A percentile compares a stretch with the other conserved stretches of the same genome.
These are phyloP conservation scores for Tenebrio molitor DNA, from an alignment of 1,140 invertebrate genomes.

Conservation along the genomic window DNA sequence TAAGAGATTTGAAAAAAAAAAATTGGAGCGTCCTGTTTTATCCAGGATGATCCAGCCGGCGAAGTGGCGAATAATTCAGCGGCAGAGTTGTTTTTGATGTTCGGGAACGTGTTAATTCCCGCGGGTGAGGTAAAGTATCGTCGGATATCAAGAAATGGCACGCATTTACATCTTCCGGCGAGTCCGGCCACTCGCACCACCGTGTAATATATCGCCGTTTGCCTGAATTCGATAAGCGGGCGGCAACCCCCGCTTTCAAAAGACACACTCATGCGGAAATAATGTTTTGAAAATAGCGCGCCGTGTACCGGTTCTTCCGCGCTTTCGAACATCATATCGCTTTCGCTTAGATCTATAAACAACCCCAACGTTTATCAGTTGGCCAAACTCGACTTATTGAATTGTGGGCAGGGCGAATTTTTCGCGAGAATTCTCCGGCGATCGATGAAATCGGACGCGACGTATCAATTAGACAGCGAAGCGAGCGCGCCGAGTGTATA, in stretches of 20 bases:
- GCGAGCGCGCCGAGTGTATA: no score
- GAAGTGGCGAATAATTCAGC: constrained; percentile 8
- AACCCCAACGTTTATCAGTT: constrained; percentile 40
- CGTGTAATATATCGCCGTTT: constrained; percentile 48
- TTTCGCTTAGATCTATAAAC: constrained; percentile 40
- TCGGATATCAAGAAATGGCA: not conserved
- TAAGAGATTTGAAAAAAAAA: no score
- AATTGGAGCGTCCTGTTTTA: no score
- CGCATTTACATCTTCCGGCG: constrained; percentile 28
- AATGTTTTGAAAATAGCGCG: constrained; percentile 58
- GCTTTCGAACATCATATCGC: constrained; percentile 46
- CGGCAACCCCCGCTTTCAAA: constrained; percentile 53
- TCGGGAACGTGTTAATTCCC: constrained; percentile 11
- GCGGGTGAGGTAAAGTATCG: constrained; percentile 2
- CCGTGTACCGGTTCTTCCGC: constrained; percentile 39
- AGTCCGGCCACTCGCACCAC: constrained; percentile 25
- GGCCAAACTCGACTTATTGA: constrained; percentile 24
- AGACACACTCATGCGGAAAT: constrained; percentile 56
- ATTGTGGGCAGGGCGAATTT: not conserved
- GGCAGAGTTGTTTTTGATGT: constrained; percentile 28
- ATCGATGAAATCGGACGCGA: no score
- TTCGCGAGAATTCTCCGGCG: not conserved
- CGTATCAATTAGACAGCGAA: no score
- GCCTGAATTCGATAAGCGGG: constrained; percentile 54
- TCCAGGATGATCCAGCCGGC: not conserved